A percentile compares a stretch with the other conserved stretches of the same genome.
Evolutionary conservation across 2,113 vertebrate genomes (phyloP).

Genomic region (Crotalus helleri): DNA sequence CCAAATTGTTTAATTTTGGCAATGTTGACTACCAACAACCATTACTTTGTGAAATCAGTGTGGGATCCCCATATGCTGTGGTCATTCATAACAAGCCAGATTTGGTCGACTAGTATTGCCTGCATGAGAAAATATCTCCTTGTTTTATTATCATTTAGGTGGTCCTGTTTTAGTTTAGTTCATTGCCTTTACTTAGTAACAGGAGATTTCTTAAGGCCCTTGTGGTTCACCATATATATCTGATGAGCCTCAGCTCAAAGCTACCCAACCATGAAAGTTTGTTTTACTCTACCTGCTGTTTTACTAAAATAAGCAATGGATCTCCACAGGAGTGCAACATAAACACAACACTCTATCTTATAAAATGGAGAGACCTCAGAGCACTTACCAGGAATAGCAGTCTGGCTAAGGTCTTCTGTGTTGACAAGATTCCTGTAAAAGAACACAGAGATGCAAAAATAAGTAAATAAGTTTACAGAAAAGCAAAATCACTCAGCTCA

Average conservation of each 20-base stretch:
- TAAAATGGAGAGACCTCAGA: fast-evolving
- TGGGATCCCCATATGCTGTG: not conserved
- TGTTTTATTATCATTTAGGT: not conserved
- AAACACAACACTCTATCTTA: fast-evolving
- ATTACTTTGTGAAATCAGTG: not conserved
- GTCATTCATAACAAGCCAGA: not conserved
- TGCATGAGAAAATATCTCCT: not conserved
- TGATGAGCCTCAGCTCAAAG: not conserved
- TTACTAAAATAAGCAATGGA: not conserved
- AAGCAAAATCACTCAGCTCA: too few species aligned
- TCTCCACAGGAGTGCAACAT: fast-evolving
- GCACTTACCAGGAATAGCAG: conserved; percentile 57
- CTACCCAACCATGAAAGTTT: not conserved
- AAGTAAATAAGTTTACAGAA: not conserved
- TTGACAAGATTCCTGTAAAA: conserved; percentile 38
- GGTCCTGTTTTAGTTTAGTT: not conserved
- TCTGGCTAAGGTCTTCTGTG: conserved; percentile 29
- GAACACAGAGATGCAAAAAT: not conserved
- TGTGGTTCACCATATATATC: too few species aligned
- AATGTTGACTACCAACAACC: not conserved
- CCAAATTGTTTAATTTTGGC: not conserved
- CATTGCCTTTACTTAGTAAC: not conserved
- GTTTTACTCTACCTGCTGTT: not conserved
- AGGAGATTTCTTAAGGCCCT: not conserved
- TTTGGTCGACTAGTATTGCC: not conserved